Conservation (phyloP, 2,113 vertebrate genomes). For the Lampris incognitus region DNA sequence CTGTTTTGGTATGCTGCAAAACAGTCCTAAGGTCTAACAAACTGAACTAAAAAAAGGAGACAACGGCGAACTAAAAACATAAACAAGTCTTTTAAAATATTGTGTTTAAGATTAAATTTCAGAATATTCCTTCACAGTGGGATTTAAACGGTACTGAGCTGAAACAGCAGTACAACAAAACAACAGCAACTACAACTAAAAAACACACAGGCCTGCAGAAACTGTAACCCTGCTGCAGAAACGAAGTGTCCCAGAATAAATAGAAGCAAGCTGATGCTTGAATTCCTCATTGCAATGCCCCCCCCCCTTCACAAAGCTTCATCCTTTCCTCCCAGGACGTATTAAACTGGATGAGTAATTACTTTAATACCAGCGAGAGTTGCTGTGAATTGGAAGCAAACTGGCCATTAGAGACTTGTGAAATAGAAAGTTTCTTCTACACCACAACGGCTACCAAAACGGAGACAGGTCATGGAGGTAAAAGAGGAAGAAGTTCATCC, state of each 20-base stretch:
- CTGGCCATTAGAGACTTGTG: slow-evolving; percentile 7
- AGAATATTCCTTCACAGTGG: too few species aligned
- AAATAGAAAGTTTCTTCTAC: background rate
- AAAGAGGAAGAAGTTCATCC: background rate
- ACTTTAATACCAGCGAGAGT: background rate
- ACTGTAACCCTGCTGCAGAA: background rate
- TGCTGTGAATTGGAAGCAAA: background rate
- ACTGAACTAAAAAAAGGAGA: background rate
- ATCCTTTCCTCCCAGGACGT: slow-evolving; percentile 7
- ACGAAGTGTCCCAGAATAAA: slow-evolving; percentile 6
- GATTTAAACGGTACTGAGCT: too few species aligned
- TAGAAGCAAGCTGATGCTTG: background rate
- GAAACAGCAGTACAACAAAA: too few species aligned
- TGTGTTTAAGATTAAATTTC: too few species aligned
- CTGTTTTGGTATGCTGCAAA: too few species aligned
- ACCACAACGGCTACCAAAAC: background rate
- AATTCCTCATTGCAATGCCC: background rate
- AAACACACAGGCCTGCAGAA: background rate
- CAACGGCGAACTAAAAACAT: too few species aligned
- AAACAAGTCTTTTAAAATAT: too few species aligned
- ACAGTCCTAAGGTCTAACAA: background rate
- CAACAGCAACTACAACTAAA: background rate
- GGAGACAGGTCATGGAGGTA: background rate
- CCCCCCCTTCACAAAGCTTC: background rate
- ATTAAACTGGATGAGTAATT: slow-evolving; percentile 24